These are phyloP conservation scores for Bombus consobrinus DNA, from an alignment of 1,140 invertebrate species.

Conservation along the genomic window DNA sequence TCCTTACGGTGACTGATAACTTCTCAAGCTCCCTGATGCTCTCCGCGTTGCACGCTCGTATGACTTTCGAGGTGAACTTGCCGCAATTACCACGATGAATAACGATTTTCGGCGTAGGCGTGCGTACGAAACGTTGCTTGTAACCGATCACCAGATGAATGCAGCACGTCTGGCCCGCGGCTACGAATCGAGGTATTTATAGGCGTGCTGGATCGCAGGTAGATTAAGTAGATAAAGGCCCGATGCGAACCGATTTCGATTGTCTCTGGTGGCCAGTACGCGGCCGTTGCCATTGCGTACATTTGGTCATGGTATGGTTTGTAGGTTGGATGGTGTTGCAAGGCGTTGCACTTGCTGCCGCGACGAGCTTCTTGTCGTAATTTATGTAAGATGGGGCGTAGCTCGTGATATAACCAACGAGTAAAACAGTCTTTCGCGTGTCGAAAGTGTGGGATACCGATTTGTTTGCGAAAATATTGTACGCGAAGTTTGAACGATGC, in stretches of 20 bases:
- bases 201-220: conserved; percentile 40
- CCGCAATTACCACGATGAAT: conserved; percentile 53
- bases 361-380: conserved; percentile 9
- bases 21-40: neutral
- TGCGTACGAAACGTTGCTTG: conserved; percentile 19
- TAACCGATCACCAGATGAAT: conserved; percentile 43
- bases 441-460: neutral
- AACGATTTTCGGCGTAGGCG: conserved; percentile 58
- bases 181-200: conserved; percentile 55
- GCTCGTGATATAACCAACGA: neutral
- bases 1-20: conserved; percentile 19
- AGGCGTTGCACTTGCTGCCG: neutral
- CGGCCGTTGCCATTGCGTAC: neutral
- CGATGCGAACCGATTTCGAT: conserved; percentile 45
- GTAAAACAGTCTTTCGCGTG: no score
- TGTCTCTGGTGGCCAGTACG: conserved; percentile 19
- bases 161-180: conserved; percentile 37
- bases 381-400: neutral
- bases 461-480: conserved; percentile 1
- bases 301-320: neutral
- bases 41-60: neutral
- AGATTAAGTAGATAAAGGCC: conserved; percentile 53
- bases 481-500: neutral
- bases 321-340: neutral
- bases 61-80: neutral